A percentile compares a stretch with the other conserved stretches of the same genome.
These are phyloP conservation scores for Sipha maydis DNA, from an alignment of 2,888 invertebrate genomes.

Conservation along the genomic window DNA sequence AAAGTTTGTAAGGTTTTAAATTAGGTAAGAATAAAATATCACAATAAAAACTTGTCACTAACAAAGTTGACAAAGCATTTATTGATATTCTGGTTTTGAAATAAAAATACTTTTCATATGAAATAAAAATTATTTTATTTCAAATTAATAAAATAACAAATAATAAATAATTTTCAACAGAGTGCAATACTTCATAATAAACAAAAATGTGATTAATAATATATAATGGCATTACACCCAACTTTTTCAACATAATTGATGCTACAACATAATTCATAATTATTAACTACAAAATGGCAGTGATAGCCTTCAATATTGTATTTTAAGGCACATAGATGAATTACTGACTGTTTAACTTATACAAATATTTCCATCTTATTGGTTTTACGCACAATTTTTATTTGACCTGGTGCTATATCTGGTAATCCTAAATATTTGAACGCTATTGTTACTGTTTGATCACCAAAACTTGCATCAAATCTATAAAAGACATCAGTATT, in stretches of 20 bases:
- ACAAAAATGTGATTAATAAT: constrained; percentile 47
- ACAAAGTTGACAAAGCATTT: not conserved
- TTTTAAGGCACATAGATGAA: constrained; percentile 55
- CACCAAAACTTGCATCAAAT: constrained; percentile 85
- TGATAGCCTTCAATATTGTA: constrained; percentile 40
- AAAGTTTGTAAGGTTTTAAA: not conserved
- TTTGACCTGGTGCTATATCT: constrained; percentile 75
- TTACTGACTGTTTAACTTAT: constrained; percentile 67
- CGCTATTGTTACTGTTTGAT: constrained; percentile 81
- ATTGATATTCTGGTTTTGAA: not conserved
- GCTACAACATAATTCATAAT: constrained; percentile 27
- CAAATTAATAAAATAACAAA: constrained; percentile 54
- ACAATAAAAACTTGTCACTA: not conserved
- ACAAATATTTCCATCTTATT: constrained; percentile 79
- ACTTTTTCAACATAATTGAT: constrained; percentile 13
- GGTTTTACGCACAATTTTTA: constrained; percentile 75
- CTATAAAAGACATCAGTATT: constrained; percentile 68
- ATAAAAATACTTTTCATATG: not conserved
- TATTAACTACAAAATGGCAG: constrained; percentile 57
- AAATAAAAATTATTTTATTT: constrained; percentile 44
- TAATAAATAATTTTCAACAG: constrained; percentile 44
- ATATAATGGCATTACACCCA: constrained; percentile 22
- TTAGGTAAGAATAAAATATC: not conserved
- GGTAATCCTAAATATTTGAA: constrained; percentile 77
- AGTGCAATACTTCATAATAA: constrained; percentile 55